Evolutionary conservation across 2,888 invertebrate species (phyloP), one percentile per base, ranked within the genome.

Genomic region (Pandemis heparana): DNA sequence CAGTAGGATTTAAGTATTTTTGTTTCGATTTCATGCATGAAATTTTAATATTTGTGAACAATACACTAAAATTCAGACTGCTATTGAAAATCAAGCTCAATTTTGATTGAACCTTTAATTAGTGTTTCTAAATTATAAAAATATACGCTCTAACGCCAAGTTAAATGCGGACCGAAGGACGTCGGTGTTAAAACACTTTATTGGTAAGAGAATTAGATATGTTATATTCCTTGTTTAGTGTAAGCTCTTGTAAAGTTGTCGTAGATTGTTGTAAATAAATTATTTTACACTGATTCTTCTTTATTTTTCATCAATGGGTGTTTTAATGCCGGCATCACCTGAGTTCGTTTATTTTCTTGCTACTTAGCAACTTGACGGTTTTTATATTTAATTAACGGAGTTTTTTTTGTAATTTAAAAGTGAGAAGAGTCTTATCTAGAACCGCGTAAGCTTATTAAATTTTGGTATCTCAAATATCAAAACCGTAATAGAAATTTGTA

Each of bases 251-350:
- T 85, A 83, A 78, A 89, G 90, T 88, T 61, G 56, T 71, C 38
- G 61, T 74, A 74, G 89, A 90, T 89, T 80, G 78, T 84, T 85
- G 75, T 69, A 77, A 78, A 79, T 79, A 75, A 76, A 70, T 14
- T 23, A 39, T 75, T 73, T 70, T 75, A 77, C 80, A 80, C 76
- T 71, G 74, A 76, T 79, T 69, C 59, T 41, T 72, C 75, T 81
- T 79, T 70, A 82, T 83, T 88, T 82, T 76, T 78, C 82, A 77
- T 70, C 75, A 75, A 72, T 76, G 74, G 80, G 81, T 86, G 89
- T 90, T 91, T 92, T 92, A 91, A 92, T 87, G 84, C 91, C 92
- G 91, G 92, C 91, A 89, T 89, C 92, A 90, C 89, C 92, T 90
- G 89, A 82, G 32, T 43, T 46, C 12, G 9, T 6, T 43, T 59